Percentiles rank a stretch among this genome's conserved stretches.
Evolutionary conservation across 2,888 invertebrate species (phyloP).

Genomic region (Thera britannica): DNA sequence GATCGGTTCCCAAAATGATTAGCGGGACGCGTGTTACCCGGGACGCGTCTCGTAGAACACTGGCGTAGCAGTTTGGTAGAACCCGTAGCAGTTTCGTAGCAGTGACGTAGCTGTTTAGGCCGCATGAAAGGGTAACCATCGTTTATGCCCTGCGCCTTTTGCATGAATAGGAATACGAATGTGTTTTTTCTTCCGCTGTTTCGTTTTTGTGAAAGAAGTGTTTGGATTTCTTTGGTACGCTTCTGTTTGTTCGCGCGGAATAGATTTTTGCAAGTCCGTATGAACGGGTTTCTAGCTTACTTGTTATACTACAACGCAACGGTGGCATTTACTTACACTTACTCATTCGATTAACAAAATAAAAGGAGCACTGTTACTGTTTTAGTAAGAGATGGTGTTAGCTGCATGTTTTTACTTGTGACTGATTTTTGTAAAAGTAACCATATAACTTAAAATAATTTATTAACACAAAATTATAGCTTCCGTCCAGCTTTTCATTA

Average conservation of each 20-base stretch:
- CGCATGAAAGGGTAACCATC: conserved; percentile 75
- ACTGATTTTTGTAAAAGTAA: no score
- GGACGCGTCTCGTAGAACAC: conserved; percentile 61
- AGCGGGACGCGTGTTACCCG: conserved; percentile 54
- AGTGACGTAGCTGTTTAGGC: conserved; percentile 54
- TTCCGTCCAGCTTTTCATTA: no score
- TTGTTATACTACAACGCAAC: neutral
- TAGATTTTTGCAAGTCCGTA: conserved; percentile 27
- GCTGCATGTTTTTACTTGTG: no score
- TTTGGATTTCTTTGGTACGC: conserved; percentile 63
- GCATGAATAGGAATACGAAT: conserved; percentile 75
- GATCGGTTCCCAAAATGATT: neutral
- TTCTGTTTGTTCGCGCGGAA: conserved; percentile 42
- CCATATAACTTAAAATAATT: no score
- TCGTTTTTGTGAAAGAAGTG: conserved; percentile 71
- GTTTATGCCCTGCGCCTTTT: conserved; percentile 77
- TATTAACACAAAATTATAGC: no score
- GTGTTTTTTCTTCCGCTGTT: conserved; percentile 68
- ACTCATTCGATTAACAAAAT: no score
- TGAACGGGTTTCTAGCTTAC: conserved; percentile 3
- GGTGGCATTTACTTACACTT: no score
- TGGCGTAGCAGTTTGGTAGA: conserved; percentile 35
- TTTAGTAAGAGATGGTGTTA: no score
- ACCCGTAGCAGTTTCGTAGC: conserved; percentile 45
- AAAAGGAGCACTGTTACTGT: no score